Conservation (phyloP, 2,888 invertebrate genomes). For the Drosophila recens region DNA sequence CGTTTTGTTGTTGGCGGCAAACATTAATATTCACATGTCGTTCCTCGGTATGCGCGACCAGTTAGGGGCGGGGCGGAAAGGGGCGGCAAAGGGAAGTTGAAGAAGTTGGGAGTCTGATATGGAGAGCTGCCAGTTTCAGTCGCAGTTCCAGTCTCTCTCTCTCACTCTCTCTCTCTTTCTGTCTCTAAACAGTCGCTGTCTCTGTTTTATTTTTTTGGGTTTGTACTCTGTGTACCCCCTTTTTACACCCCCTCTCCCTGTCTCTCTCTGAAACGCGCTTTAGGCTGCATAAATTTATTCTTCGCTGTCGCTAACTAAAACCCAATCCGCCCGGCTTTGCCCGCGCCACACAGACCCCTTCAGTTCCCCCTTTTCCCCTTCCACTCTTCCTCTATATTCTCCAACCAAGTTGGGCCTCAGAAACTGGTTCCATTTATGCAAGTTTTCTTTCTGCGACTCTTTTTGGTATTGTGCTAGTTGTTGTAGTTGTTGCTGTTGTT, state of each 20-base stretch:
- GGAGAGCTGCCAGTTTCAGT: conserved; percentile 22
- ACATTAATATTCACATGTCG: conserved; percentile 83
- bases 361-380: not conserved
- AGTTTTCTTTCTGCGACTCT: conserved; percentile 54
- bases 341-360: not conserved
- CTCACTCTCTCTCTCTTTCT: conserved; percentile 6
- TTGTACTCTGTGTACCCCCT: not conserved
- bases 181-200: conserved; percentile 43
- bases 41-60: conserved; percentile 66
- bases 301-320: conserved; percentile 70
- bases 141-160: conserved; percentile 10
- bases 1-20: conserved; percentile 62
- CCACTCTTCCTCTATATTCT: conserved; percentile 45
- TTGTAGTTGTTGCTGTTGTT: too few relatives aligned
- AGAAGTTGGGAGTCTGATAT: not conserved
- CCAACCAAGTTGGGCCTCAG: conserved; percentile 61
- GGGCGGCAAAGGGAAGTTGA: too few relatives aligned
- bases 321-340: conserved; percentile 19
- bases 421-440: conserved; percentile 80
- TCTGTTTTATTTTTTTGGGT: not conserved
- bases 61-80: conserved; percentile 17
- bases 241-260: not conserved
- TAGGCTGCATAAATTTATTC: conserved; percentile 78
- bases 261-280: conserved; percentile 51
- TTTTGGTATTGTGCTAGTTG: conserved; percentile 45